Base-by-base conservation (phyloP, 2,797 vertebrate genomes). In the Hipposideros larvatus region DNA sequence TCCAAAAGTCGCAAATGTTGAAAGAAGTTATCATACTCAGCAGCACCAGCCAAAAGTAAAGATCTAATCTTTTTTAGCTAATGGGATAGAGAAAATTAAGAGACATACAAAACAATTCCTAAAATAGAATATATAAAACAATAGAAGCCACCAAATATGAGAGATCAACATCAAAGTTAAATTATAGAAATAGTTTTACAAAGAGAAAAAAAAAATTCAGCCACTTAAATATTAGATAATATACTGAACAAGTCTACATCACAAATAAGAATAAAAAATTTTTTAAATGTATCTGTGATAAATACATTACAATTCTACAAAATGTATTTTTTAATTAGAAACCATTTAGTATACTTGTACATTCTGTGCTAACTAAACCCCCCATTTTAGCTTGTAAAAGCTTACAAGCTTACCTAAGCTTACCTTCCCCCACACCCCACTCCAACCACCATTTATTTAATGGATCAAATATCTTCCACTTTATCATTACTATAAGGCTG, bases 1-100 rank as follows among this genome's bases (percentile, higher is more conserved):
- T 99, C 99, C 95, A 99, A 97, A 97, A 99, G 99, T 70, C 99
- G 99, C 91, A 99, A 98, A 95, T 99, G 99, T 98, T 99, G 99
- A 96, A 99, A 98, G 98, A 99, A 99, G 91, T 99, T 99, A 92
- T 99, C 99, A 1, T 99, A 99, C 48, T 99, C 99, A 5, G 98
- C 96, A 7, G 99, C 99, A 82, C 99, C 99, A 53, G 99, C 99
- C 98, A 99, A 41, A 96, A 99, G 97, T 65, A 99, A 98, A 4
- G 99, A 99, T 4, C 99, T 99, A 46, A 99, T 99, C 98, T 99
- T 99, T 98, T 99, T 99, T 94, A 99, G 98, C 99, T 99, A 98
- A 73, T 95, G 91, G 77, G 7, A 89, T 3, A 91, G 66, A 96
- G 66, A 96, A 87, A 71, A 98, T 92, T 83, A 73, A 87, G 66